Conservation (phyloP, 2,888 invertebrate genomes). For the Lamellibrachia satsuma region DNA sequence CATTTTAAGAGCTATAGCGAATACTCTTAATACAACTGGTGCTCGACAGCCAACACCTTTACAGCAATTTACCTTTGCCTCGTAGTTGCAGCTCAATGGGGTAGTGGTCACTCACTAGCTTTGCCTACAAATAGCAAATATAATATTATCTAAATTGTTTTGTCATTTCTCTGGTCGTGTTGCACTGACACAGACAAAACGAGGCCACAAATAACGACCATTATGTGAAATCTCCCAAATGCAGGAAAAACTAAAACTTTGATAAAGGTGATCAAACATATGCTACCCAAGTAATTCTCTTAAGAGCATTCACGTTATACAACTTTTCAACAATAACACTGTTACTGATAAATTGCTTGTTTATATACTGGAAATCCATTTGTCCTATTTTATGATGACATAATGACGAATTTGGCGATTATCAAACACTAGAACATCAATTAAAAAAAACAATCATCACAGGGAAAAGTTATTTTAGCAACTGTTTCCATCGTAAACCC, state of each 20-base stretch:
- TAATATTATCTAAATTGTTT: neutral
- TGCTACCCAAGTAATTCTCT: too few species aligned
- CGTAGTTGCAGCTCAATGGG: conserved; percentile 49
- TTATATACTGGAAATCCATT: too few species aligned
- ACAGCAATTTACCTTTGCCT: conserved; percentile 30
- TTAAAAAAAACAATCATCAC: too few species aligned
- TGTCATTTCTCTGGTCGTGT: neutral
- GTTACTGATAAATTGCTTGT: too few species aligned
- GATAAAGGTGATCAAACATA: neutral
- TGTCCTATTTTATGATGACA: too few species aligned
- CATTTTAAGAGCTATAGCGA: neutral
- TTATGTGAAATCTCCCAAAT: neutral
- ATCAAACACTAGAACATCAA: too few species aligned
- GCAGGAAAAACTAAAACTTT: neutral
- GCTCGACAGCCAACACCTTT: neutral
- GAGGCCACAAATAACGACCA: neutral
- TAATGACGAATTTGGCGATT: too few species aligned
- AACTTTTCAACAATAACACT: too few species aligned
- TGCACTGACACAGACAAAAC: neutral
- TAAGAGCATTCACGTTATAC: too few species aligned
- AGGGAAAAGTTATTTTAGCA: too few species aligned
- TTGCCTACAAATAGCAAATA: conserved; percentile 44
- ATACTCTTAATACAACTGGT: neutral
- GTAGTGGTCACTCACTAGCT: conserved; percentile 54
- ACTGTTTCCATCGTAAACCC: too few species aligned